A percentile compares a stretch with the other conserved stretches of the same genome.
phyloP scores from a whole-genome alignment of 2,797 vertebrate genomes.

The Peromyscus melanophrys region DNA sequence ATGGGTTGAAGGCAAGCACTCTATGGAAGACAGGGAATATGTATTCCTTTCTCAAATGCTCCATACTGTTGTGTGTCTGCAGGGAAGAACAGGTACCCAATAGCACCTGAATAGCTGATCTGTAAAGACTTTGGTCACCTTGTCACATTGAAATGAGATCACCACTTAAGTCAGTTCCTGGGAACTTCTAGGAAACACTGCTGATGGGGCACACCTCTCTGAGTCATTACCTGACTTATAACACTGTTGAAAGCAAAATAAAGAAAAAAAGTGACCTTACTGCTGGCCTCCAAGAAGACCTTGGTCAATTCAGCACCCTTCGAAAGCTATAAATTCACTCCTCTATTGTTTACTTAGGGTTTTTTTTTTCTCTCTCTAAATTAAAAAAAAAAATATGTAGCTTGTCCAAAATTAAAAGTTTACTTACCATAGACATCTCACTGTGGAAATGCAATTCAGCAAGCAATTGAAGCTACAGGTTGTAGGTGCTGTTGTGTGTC shows the following conservation, averaged over 20 bases:
- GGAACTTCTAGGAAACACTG: neutral
- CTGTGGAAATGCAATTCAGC: slow-evolving; percentile 35
- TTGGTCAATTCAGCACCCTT: slow-evolving; percentile 72
- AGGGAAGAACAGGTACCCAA: neutral
- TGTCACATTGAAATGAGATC: slow-evolving; percentile 46
- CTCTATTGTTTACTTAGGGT: slow-evolving; percentile 44
- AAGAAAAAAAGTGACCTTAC: slow-evolving; percentile 56
- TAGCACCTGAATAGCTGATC: neutral
- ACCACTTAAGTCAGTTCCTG: slow-evolving; percentile 23
- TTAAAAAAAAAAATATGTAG: slow-evolving; percentile 24
- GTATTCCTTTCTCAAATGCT: neutral
- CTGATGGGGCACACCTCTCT: slow-evolving; percentile 19
- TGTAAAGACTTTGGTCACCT: slow-evolving; percentile 53
- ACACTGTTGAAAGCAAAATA: slow-evolving; percentile 61
- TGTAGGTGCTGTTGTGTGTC: neutral
- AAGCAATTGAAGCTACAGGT: neutral
- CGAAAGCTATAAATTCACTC: slow-evolving; percentile 70
- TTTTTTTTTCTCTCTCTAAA: neutral
- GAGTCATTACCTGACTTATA: slow-evolving; percentile 49
- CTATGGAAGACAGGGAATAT: neutral
- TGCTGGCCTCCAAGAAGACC: slow-evolving; percentile 32
- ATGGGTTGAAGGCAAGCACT: neutral
- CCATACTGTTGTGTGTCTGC: rapidly evolving
- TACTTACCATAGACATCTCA: slow-evolving; percentile 50
- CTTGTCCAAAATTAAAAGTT: slow-evolving; percentile 66